Base-by-base conservation (phyloP, 2,888 invertebrate genomes). In the Synergus gifuensis region DNA sequence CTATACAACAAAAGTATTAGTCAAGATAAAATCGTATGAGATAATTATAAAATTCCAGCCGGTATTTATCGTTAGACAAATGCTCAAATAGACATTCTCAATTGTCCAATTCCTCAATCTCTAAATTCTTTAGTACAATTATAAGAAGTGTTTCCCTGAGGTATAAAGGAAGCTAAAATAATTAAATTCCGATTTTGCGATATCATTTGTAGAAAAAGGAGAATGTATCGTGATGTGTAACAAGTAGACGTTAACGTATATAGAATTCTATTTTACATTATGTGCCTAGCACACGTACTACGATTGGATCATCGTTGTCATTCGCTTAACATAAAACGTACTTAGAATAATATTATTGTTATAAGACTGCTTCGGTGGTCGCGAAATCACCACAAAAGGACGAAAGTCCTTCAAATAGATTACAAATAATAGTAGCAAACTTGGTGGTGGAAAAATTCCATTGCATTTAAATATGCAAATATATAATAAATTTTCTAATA, bases 271-370 rank as follows among this genome's bases (percentile, higher is more conserved):
- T 28, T 67, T 67, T 67, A 44, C 18, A 67, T 44, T 67, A 44
- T 40, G 14, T 22, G 46, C 12, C 18, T 46, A 16, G 69, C 46
- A 49, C 36, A 49, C 69, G 49, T 73, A 49, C 28, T 28, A 73
- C n/a, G 73, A 73, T 73, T 73, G 73, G 36, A 73, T 73, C 73
- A 46, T 46, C 49, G 22, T 16, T 73, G 28, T 36, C 9, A 73
- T 54, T 22, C 11, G 22, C 22, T 60, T 73, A 18, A 36, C 28
- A 69, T 69, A n/a, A 40, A 54, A 54, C 40, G 36, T 46, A 73
- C 73, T 11, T 73, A 36, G 54, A 73, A 54, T 46, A 46, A n/a
- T 40, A 73, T n/a, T 36, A 67, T 18, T 46, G 11, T 36, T n/a
- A 69, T 54, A n/a, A n/a, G 8, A 69, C 49, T 14, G 16, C 12